Evolutionary conservation across 2,113 vertebrate species (phyloP).

Genomic region (Rhagologus leucostigma): DNA sequence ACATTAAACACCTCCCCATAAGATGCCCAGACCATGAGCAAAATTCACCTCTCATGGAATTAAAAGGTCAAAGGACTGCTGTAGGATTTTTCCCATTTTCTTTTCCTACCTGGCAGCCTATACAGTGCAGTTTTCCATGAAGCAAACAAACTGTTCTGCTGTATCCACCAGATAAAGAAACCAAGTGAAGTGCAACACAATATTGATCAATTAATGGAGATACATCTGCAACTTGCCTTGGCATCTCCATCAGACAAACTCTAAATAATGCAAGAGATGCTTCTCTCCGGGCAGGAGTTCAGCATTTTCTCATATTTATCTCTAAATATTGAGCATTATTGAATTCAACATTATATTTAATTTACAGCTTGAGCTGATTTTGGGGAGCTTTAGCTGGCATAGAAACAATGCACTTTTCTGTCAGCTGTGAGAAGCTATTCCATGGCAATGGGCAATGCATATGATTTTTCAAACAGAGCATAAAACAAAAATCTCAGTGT

Average conservation of each 20-base stretch:
- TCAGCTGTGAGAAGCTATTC: background rate
- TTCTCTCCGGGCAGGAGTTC: background rate
- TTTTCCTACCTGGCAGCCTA: background rate
- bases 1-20: background rate
- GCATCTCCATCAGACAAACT: background rate
- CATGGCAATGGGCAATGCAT: fast-evolving
- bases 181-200: background rate
- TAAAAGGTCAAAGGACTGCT: background rate
- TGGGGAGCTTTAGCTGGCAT: background rate
- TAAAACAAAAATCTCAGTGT: background rate
- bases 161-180: background rate
- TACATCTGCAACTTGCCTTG: background rate
- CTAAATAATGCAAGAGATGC: background rate
- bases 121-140: fast-evolving
- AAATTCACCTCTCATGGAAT: background rate
- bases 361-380: background rate
- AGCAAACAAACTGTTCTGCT: background rate
- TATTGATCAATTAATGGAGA: background rate
- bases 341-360: background rate
- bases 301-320: background rate
- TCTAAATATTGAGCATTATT: background rate
- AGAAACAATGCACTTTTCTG: background rate
- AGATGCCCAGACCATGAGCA: background rate
- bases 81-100: background rate
- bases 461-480: background rate